Conservation (phyloP, 2,888 invertebrate genomes). For the Mamestra brassicae region DNA sequence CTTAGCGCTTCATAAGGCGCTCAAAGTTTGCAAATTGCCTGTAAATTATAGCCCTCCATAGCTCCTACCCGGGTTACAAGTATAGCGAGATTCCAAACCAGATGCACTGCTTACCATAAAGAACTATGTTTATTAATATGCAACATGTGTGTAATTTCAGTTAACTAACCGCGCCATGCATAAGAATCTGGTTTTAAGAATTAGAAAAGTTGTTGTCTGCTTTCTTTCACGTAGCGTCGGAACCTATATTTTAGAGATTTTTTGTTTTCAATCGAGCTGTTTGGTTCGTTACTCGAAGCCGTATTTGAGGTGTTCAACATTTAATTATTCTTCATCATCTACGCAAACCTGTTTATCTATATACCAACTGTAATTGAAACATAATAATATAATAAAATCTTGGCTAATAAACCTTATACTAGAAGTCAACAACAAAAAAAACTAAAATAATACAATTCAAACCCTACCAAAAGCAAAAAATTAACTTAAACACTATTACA, state of each 20-base stretch:
- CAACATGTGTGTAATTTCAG: constrained; percentile 41
- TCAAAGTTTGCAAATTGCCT: constrained; percentile 56
- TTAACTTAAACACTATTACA: too few relatives aligned
- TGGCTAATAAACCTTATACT: too few relatives aligned
- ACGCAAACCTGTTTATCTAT: background rate
- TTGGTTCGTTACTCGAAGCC: background rate
- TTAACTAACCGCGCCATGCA: constrained; percentile 31
- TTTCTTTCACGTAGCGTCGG: constrained; percentile 2
- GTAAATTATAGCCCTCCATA: constrained; percentile 43
- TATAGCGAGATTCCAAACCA: constrained; percentile 53
- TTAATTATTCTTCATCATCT: background rate
- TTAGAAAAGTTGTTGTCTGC: constrained; percentile 6
- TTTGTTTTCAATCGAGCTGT: background rate
- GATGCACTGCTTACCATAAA: constrained; percentile 47
- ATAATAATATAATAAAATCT: too few relatives aligned
- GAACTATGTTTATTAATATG: constrained; percentile 49
- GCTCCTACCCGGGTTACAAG: constrained; percentile 40
- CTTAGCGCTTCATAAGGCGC: constrained; percentile 48
- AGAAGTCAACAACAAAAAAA: too few relatives aligned
- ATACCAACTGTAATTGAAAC: too few relatives aligned
- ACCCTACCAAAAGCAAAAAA: too few relatives aligned
- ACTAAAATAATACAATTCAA: too few relatives aligned
- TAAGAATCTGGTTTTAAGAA: constrained; percentile 34
- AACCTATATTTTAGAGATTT: background rate
- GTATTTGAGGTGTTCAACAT: background rate